These are phyloP conservation scores for Pangasianodon gigas DNA, from an alignment of 2,113 vertebrate genomes.

Conservation along the genomic window DNA sequence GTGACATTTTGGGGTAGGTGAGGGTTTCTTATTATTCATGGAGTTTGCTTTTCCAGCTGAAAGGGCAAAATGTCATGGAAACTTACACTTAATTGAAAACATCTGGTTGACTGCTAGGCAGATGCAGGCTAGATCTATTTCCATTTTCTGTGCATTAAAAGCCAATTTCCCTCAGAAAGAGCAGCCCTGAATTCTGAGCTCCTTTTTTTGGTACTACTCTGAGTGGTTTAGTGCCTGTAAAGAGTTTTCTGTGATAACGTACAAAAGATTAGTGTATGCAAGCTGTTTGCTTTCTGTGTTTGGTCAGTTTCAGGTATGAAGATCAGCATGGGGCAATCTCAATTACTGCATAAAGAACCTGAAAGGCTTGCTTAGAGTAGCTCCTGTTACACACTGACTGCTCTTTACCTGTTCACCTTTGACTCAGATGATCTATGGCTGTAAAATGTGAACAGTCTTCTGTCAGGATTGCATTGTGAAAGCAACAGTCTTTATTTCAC, in stretches of 20 bases:
- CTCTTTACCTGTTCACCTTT: not conserved
- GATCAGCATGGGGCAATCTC: not conserved
- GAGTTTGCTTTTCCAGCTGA: slow-evolving; percentile 73
- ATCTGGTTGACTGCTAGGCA: slow-evolving; percentile 66
- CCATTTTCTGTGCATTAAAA: slow-evolving; percentile 68
- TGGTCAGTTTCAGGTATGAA: not conserved
- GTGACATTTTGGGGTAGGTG: slow-evolving; percentile 68
- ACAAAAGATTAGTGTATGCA: slow-evolving; percentile 1
- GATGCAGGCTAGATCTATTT: slow-evolving; percentile 69
- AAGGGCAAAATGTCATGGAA: slow-evolving; percentile 66
- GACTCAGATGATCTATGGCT: not conserved
- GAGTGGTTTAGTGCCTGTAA: not conserved
- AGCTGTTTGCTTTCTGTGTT: slow-evolving; percentile 11
- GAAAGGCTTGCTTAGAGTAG: not conserved
- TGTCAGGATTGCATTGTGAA: not conserved
- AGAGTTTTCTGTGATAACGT: slow-evolving; percentile 28
- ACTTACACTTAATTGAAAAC: slow-evolving; percentile 67
- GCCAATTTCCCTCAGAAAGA: slow-evolving; percentile 64
- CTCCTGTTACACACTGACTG: not conserved
- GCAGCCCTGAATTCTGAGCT: slow-evolving; percentile 43
- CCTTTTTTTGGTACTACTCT: slow-evolving; percentile 27
- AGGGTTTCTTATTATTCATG: slow-evolving; percentile 74
- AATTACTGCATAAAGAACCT: not conserved
- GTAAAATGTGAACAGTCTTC: not conserved
- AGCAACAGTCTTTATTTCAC: slow-evolving; percentile 10